Conservation (phyloP, 2,888 invertebrate genomes). For the Rotaria socialis region DNA sequence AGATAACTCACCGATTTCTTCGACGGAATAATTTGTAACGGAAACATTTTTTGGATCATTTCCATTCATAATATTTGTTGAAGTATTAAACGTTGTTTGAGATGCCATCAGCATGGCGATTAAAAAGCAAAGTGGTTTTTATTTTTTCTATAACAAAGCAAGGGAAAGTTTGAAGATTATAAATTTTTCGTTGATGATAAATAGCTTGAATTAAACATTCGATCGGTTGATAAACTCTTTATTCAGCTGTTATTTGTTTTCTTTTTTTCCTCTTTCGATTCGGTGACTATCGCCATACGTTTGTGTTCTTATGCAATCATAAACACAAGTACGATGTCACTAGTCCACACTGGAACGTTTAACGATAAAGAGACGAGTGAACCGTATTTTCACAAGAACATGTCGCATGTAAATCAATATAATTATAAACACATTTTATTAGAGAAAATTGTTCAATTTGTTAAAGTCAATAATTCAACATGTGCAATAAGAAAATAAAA, state of each 20-base stretch:
- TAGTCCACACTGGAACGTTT: background rate
- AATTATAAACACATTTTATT: too few species aligned
- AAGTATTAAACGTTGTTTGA: constrained; percentile 1
- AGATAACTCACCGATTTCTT: background rate
- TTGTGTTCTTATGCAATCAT: constrained; percentile 2
- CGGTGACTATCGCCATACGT: background rate
- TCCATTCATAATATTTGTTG: background rate
- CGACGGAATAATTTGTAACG: background rate
- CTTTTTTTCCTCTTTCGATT: background rate
- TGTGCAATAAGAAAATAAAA: too few species aligned
- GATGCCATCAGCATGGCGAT: constrained; percentile 29
- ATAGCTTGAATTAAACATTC: background rate
- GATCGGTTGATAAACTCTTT: constrained; percentile 18
- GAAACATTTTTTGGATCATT: background rate
- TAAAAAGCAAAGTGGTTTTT: background rate
- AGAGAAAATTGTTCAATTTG: too few species aligned
- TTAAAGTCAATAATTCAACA: too few species aligned
- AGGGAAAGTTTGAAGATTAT: background rate
- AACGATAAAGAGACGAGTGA: background rate
- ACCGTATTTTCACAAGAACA: background rate
- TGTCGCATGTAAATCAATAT: too few species aligned
- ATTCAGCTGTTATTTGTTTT: constrained; percentile 16
- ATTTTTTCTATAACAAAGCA: too few species aligned
- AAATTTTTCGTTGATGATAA: background rate
- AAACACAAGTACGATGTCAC: background rate